Percentiles rank a stretch among this genome's conserved stretches.
Evolutionary conservation across 2,888 invertebrate genomes (phyloP).

Genomic region (Amphipoea lucens): DNA sequence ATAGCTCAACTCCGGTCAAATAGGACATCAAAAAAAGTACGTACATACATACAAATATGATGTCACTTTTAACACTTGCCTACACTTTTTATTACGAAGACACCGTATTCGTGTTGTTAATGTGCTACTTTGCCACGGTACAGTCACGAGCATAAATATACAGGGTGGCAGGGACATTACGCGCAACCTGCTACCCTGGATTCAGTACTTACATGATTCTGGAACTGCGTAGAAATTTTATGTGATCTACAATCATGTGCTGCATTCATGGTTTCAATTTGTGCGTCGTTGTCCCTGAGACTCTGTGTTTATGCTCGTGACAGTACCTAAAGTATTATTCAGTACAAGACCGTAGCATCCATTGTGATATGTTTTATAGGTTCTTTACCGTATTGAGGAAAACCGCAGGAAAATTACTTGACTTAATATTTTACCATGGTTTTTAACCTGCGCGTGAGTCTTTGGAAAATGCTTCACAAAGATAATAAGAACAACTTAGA

Average conservation of each 20-base stretch:
- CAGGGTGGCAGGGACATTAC: background rate
- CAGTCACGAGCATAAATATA: background rate
- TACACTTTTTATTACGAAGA: constrained; percentile 35
- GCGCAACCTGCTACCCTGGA: background rate
- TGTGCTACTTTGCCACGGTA: constrained; percentile 1
- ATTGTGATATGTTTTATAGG: constrained; percentile 32
- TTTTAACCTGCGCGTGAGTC: constrained; percentile 1
- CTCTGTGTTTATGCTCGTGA: too few relatives aligned
- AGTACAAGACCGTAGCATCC: background rate
- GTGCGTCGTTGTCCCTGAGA: too few relatives aligned
- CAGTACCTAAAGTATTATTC: background rate
- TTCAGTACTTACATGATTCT: background rate
- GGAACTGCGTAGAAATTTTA: too few relatives aligned
- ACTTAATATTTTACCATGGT: constrained; percentile 9
- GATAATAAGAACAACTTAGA: background rate
- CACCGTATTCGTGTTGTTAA: constrained; percentile 5
- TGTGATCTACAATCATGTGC: too few relatives aligned
- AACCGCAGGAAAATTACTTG: constrained; percentile 21
- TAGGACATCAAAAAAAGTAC: constrained; percentile 26
- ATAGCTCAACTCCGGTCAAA: constrained; percentile 24
- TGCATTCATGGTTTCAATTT: too few relatives aligned
- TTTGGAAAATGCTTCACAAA: background rate
- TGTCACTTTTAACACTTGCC: constrained; percentile 39
- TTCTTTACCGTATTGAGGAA: constrained; percentile 53
- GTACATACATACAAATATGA: constrained; percentile 33